Conservation (phyloP, 2,113 vertebrate genomes). For the Ciconia stormi region DNA sequence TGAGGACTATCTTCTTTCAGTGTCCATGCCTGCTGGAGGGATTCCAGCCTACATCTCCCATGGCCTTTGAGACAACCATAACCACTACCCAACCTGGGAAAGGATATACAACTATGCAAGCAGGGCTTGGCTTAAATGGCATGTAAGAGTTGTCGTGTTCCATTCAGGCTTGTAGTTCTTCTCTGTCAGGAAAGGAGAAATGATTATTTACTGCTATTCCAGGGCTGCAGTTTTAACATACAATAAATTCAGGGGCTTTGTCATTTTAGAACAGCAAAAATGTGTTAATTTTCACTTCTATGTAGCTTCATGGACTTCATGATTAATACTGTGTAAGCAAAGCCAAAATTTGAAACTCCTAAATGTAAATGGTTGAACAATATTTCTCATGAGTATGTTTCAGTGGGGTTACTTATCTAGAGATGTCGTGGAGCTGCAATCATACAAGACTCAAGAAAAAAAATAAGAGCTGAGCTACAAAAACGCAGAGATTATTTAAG, state of each 20-base stretch:
- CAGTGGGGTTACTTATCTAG: not conserved
- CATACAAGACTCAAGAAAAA: not conserved
- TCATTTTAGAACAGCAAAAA: not conserved
- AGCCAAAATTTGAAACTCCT: not conserved
- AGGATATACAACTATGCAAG: not conserved
- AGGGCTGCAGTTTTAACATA: not conserved
- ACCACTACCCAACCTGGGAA: not conserved
- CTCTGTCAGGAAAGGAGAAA: not conserved
- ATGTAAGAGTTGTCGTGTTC: not conserved
- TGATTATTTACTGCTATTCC: not conserved
- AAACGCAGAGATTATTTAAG: not conserved
- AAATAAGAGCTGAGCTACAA: not conserved
- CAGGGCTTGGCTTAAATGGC: not conserved
- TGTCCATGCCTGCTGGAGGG: fast-evolving
- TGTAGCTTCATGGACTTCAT: not conserved
- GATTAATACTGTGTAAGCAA: not conserved
- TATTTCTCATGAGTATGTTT: not conserved
- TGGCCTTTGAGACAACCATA: not conserved
- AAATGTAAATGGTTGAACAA: not conserved
- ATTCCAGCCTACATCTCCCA: not conserved
- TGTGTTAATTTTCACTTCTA: slow-evolving; percentile 20
- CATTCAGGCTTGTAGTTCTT: not conserved
- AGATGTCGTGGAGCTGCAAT: not conserved
- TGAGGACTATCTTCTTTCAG: not conserved
- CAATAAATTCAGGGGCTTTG: not conserved